These are phyloP conservation scores for Sturnus vulgaris DNA, from an alignment of 2,113 vertebrate genomes.

Conservation along the genomic window DNA sequence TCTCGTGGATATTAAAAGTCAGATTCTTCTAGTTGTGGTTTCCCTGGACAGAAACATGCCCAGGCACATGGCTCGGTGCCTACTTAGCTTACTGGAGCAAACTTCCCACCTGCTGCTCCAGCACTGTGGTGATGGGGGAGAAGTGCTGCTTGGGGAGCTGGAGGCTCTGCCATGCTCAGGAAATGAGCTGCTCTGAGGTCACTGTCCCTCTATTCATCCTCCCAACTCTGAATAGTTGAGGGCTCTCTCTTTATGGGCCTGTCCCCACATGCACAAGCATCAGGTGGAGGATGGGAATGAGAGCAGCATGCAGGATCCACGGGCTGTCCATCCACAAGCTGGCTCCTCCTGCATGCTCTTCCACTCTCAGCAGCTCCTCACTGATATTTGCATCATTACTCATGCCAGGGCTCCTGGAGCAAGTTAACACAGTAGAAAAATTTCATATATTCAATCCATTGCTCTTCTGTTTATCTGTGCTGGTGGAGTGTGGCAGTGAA, in stretches of 20 bases:
- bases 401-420: not conserved
- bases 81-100: not conserved
- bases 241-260: not conserved
- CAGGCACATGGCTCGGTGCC: rapidly evolving
- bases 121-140: rapidly evolving
- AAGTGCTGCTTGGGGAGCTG: not conserved
- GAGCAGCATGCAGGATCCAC: not conserved
- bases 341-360: not conserved
- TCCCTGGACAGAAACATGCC: not conserved
- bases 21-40: not conserved
- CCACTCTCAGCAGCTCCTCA: not conserved
- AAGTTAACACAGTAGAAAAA: not conserved
- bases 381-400: not conserved
- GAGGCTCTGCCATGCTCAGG: not conserved
- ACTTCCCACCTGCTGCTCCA: not conserved
- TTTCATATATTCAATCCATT: not conserved
- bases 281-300: not conserved
- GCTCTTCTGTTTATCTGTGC: not conserved
- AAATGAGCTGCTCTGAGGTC: not conserved
- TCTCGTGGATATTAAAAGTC: not conserved
- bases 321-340: rapidly evolving
- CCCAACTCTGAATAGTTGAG: not conserved
- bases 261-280: too few relatives aligned
- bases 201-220: not conserved
- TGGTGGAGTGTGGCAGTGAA: not conserved